These are phyloP conservation scores for Epizoanthus ramosus DNA, from an alignment of 92 coral and sea anemone genomes.

Conservation along the genomic window DNA sequence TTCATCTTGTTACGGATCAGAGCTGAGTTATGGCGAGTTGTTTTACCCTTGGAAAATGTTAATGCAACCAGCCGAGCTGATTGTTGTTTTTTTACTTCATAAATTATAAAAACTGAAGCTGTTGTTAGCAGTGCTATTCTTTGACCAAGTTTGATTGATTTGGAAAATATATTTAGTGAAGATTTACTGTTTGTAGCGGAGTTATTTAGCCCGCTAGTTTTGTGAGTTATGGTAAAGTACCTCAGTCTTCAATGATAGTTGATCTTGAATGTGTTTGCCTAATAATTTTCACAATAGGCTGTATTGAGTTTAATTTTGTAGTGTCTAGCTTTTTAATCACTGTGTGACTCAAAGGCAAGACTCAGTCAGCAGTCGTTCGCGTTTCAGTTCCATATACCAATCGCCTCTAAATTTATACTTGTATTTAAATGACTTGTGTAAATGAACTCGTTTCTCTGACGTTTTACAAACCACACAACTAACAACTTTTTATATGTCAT, in stretches of 20 bases:
- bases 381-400: not conserved
- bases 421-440: not conserved
- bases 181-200: not conserved
- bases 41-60: not conserved
- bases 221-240: not conserved
- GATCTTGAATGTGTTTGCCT: slow-evolving; percentile 34
- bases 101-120: not conserved
- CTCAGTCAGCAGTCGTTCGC: not conserved
- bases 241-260: not conserved
- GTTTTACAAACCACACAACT: not conserved
- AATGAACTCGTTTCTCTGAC: not conserved
- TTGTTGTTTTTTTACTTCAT: not conserved
- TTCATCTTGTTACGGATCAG: not conserved
- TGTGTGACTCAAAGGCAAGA: slow-evolving; percentile 1
- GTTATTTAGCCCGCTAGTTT: not conserved
- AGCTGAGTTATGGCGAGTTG: not conserved
- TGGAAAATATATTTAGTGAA: not conserved
- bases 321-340: slow-evolving; percentile 4
- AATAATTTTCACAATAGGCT: slow-evolving; percentile 22
- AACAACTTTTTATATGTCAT: not conserved
- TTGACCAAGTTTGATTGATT: slow-evolving; percentile 5
- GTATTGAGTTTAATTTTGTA: slow-evolving; percentile 22
- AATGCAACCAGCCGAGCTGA: not conserved
- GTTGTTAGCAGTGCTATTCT: not conserved
- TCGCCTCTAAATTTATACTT: not conserved